Base-by-base conservation (phyloP, 2,113 vertebrate species). In the Rhizomys pruinosus region DNA sequence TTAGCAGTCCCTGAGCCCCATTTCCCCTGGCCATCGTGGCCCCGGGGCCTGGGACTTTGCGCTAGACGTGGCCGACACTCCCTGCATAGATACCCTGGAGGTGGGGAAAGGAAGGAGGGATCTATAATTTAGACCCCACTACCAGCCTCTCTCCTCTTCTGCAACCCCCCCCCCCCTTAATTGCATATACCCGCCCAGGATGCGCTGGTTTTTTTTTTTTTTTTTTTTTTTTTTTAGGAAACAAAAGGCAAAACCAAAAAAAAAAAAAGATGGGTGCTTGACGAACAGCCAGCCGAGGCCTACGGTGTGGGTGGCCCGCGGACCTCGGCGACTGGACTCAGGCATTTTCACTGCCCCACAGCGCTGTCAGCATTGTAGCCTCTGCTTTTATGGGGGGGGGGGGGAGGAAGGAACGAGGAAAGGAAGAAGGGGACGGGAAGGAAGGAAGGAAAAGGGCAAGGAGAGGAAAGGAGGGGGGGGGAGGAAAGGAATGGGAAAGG, bases 231-330 rank as follows among this genome's bases (percentile, higher is more conserved):
- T 42, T 71, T 89, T 89, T 94, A 94, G 39, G 72, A 37, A 22
- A 52, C 6, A 20, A 91, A 90, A 97, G 87, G 34, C 16, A 89
- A 94, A 20, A 39, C 19, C 86, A 47, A 82, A 11, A 87, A 23
- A 87, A 80, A 25, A 91, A 39, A 77, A 11, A 73, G 61, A 90
- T 91, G 71, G 87, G 79, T 95, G 88, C 96, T n/a, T 95, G 96
- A 94, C 94, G 94, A 94, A n/a, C n/a, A 95, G 84, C 84, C 94
- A 96, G n/a, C n/a, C n/a, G n/a, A n/a, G 95, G 91, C 93, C 93
- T 64, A 84, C 90, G 82, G 87, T n/a, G 95, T 96, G 90, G 91
- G 96, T 96, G 93, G 87, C 90, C 64, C 34, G 17, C n/a, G n/a
- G n/a, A n/a, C n/a, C n/a, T n/a, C n/a, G n/a, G n/a, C n/a, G n/a